Conservation (phyloP, 2,888 invertebrate genomes). For the Dendrolimus houi region DNA sequence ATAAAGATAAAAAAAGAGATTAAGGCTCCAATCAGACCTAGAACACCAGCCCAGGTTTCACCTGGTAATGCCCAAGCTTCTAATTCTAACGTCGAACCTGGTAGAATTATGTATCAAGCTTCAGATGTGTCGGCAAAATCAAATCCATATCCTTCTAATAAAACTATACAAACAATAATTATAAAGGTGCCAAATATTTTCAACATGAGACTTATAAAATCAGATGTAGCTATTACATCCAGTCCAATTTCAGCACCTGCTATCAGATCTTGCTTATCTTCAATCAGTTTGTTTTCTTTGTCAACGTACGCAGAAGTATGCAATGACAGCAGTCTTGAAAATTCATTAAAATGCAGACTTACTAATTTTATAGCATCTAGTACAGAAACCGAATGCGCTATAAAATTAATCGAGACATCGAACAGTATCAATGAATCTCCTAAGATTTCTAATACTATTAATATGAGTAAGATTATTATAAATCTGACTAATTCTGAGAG, state of each 20-base stretch:
- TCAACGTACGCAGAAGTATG: too few species aligned
- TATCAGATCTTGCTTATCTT: neutral
- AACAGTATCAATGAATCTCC: too few species aligned
- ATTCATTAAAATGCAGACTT: too few species aligned
- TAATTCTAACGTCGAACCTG: neutral
- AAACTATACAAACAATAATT: constrained; percentile 15
- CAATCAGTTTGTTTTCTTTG: neutral
- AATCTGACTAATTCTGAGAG: neutral
- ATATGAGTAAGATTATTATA: neutral
- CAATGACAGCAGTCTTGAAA: too few species aligned
- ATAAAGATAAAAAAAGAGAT: constrained; percentile 27
- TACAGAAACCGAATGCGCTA: too few species aligned
- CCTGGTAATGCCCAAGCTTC: neutral
- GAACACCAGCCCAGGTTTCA: neutral
- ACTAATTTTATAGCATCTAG: too few species aligned
- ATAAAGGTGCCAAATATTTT: constrained; percentile 1
- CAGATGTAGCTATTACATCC: neutral
- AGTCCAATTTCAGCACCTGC: neutral
- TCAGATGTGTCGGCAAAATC: constrained; percentile 19
- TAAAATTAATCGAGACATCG: too few species aligned
- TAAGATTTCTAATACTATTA: too few species aligned
- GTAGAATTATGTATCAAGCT: constrained; percentile 2
- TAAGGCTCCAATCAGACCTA: constrained; percentile 12
- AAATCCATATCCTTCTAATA: constrained; percentile 15
- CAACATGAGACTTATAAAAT: neutral